phyloP scores from a whole-genome alignment of 2,888 invertebrate species.

The Chymomyza amoena region DNA sequence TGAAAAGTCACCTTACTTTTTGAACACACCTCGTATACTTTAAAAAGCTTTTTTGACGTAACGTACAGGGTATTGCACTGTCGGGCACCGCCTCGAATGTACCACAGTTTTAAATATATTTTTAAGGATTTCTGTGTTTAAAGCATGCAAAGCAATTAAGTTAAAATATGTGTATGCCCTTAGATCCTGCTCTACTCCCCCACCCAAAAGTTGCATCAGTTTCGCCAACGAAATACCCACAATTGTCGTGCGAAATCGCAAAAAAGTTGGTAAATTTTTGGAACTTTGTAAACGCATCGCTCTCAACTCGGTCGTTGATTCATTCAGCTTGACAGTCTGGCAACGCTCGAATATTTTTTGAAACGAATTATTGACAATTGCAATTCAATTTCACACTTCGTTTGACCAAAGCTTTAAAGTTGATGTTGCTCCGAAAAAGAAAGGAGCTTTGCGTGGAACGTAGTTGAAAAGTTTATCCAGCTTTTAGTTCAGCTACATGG shows the following conservation, averaged over 20 bases:
- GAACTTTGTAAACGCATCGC: constrained; percentile 53
- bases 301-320: constrained; percentile 50
- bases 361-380: constrained; percentile 69
- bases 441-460: constrained; percentile 52
- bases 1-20: no score
- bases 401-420: constrained; percentile 57
- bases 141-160: constrained; percentile 46
- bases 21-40: no score
- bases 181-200: background rate
- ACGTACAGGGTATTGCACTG: no score
- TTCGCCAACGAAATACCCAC: no score
- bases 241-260: background rate
- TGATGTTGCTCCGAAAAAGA: constrained; percentile 43
- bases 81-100: no score
- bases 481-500: background rate
- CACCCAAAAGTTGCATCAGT: background rate
- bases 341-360: constrained; percentile 53
- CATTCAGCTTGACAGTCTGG: constrained; percentile 51
- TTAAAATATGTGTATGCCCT: constrained; percentile 25
- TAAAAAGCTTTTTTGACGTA: no score
- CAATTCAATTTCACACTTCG: constrained; percentile 71
- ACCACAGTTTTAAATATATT: no score
- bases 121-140: no score
- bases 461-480: constrained; percentile 34
- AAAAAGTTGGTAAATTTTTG: constrained; percentile 10